Percentiles rank a stretch among this genome's conserved stretches.
phyloP scores from a whole-genome alignment of 2,113 vertebrate species.

The Pseudopipra pipra region DNA sequence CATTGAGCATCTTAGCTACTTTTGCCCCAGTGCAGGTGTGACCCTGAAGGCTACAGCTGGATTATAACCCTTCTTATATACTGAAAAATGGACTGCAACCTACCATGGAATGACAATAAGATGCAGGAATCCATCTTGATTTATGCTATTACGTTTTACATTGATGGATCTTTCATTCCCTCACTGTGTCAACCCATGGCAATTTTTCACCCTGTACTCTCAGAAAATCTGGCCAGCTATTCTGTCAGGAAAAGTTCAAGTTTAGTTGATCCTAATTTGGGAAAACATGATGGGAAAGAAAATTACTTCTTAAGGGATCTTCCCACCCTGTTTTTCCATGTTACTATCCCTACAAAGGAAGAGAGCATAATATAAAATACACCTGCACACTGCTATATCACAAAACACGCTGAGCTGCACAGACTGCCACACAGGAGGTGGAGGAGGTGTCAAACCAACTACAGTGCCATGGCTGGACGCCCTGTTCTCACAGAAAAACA shows the following conservation, averaged over 20 bases:
- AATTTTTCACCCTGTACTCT: neutral
- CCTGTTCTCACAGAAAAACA: neutral
- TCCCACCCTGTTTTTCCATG: neutral
- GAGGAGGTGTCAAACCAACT: neutral
- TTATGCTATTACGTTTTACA: neutral
- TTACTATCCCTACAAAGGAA: neutral
- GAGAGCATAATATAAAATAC: neutral
- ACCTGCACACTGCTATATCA: neutral
- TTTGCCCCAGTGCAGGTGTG: neutral
- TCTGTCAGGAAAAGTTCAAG: neutral
- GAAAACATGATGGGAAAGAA: neutral
- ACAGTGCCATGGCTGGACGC: neutral
- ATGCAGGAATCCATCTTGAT: neutral
- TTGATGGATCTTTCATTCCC: neutral
- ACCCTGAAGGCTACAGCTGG: neutral
- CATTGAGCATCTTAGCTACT: neutral
- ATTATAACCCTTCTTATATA: neutral
- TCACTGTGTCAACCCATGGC: neutral
- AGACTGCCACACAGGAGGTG: neutral
- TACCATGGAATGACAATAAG: neutral
- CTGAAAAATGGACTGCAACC: neutral
- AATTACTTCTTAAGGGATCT: neutral
- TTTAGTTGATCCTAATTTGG: neutral
- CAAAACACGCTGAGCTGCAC: neutral
- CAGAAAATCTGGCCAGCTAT: neutral